Evolutionary conservation across 2,888 invertebrate genomes (phyloP), one percentile per base, ranked within the genome.

Genomic region (Coelopa pilipes): DNA sequence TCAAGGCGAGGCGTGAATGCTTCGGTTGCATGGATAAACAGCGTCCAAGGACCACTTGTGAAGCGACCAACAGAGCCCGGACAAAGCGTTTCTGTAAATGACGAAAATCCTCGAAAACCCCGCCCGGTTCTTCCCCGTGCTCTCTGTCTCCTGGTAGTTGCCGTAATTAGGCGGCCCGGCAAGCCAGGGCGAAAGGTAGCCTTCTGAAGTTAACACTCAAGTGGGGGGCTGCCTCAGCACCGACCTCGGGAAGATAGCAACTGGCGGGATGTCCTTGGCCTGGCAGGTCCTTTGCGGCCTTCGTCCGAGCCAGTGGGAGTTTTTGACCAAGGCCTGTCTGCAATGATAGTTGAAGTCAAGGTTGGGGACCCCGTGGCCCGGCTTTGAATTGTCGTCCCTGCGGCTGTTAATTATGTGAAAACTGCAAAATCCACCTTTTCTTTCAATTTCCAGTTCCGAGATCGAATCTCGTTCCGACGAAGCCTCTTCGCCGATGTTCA

Each of bases 1-100:
- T n/a, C 57, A 24, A 74, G 78, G 79, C 77, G 78, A 78, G 79
- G 78, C 34, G 34, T 34, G 34, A 76, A 72, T 77, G 76, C 76
- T 77, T 70, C 45, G 47, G 49, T 21, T 60, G 70, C 21, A 15
- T 15, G 60, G 19, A 46, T 45, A 9, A 69, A 69, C 13, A 15
- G 0, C 13, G 34, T 24, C 17, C 55, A 65, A 53, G 67, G 72
- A 74, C 72, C 76, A 75, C 76, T 77, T 77, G 76, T 77, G 73
- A 67, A 55, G 69, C 55, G 63, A 67, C 34, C 34, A 34, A 34
- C 34, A 7, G 34, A 34, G 34, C 34, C 34, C 4, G 34, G 34
- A 34, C 34, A 34, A 34, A 34, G 34, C 34, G 34, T 34, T 34
- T 34, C 34, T 34, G n/a, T 34, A 2, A 34, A 34, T 34, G 34